Evolutionary conservation across 2,888 invertebrate genomes (phyloP), one percentile per base, ranked within the genome.

Genomic region (Allophyes oxyacanthae): DNA sequence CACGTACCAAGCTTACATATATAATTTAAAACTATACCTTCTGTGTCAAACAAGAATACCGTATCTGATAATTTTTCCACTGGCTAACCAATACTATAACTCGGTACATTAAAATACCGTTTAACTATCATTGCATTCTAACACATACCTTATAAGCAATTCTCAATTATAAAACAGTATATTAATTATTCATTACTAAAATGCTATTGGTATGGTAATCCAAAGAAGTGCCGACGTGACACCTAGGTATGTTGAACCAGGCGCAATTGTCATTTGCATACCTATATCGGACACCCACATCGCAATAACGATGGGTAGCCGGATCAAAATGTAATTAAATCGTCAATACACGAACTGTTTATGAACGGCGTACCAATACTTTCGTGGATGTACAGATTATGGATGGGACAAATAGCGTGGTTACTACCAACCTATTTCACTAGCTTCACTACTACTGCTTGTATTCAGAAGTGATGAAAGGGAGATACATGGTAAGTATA

Each of bases 321-420:
- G 91, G 90, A 92, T 92, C 91, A 91, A 86, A 85, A 82, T 84
- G 91, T 92, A 93, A 94, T 94, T 94, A 93, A 92, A 91, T 87
- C 89, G 88, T 89, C 93, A 91, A 90, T 91, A 91, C 93, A 93
- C 93, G 93, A 87, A 92, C 89, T 71, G 83, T 84, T 82, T 89
- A 88, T 86, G 89, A 87, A 87, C 84, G 78, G 87, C 83, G 81
- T 89, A 86, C 83, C 79, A 86, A 89, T 88, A 85, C 71, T 72
- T 60, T 57, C 83, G 57, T 25, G 26, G 84, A 83, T 77, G 10
- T 86, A 82, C n/a, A 83, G 44, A 41, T 40, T 51, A 71, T 75
- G 53, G 86, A 87, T 71, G 62, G 11, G 78, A 14, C 75, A 59
- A 26, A 15, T 15, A 37, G 11, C 33, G 28, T 26, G 10, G 28